A percentile compares a stretch with the other conserved stretches of the same genome.
Evolutionary conservation across 2,888 invertebrate genomes (phyloP).

Genomic region (Polietes domitor): DNA sequence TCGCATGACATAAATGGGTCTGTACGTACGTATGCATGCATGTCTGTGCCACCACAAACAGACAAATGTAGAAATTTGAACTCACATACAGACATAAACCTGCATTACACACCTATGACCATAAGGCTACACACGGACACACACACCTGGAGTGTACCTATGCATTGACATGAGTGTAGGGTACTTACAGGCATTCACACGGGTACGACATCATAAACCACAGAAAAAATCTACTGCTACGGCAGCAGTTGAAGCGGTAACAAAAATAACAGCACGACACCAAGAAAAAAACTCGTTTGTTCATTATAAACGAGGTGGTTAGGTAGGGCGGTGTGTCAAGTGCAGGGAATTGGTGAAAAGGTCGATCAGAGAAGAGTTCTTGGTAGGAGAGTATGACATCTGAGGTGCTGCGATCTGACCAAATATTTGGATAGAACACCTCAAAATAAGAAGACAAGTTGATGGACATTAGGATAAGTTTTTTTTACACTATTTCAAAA

Average conservation of each 20-base stretch:
- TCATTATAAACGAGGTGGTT: neutral
- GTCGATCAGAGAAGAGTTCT: too few species aligned
- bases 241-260: conserved; percentile 25
- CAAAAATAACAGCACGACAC: conserved; percentile 14
- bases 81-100: neutral
- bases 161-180: neutral
- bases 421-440: too few species aligned
- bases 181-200: neutral
- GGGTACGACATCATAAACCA: conserved; percentile 30
- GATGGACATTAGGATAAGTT: too few species aligned
- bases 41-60: neutral
- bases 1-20: neutral
- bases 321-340: neutral
- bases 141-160: neutral
- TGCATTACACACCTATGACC: neutral
- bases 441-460: too few species aligned
- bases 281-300: neutral
- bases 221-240: conserved; percentile 28
- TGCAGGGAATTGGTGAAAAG: too few species aligned
- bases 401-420: too few species aligned
- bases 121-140: neutral
- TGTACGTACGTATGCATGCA: neutral
- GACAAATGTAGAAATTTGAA: neutral
- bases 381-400: too few species aligned
- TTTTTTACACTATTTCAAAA: too few species aligned